phyloP scores from a whole-genome alignment of 2,888 invertebrate genomes.

The Stictocephala bisonia region DNA sequence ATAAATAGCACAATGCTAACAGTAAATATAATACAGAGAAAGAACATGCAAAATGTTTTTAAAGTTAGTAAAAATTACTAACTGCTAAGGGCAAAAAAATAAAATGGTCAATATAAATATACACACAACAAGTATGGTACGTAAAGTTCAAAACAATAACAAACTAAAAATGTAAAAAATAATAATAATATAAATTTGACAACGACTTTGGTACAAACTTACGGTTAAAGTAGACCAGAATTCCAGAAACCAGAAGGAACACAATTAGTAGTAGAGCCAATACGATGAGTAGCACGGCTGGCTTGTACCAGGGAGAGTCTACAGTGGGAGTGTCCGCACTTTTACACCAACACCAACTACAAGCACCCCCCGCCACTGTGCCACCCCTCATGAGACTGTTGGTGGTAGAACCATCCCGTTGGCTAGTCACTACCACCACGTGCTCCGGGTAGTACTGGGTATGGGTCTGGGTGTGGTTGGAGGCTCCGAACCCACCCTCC shows the following conservation, averaged over 20 bases:
- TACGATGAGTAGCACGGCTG: constrained; percentile 69
- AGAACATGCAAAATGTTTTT: no score
- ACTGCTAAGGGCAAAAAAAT: no score
- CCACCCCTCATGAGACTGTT: constrained; percentile 61
- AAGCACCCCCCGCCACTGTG: constrained; percentile 59
- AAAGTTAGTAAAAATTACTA: no score
- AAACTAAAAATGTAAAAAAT: no score
- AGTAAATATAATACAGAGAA: no score
- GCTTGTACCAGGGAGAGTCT: constrained; percentile 67
- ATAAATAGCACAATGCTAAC: no score
- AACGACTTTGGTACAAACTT: no score
- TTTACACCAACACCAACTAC: constrained; percentile 50
- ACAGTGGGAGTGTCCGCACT: constrained; percentile 56
- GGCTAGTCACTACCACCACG: constrained; percentile 50
- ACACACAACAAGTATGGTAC: no score
- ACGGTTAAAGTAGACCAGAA: constrained; percentile 73
- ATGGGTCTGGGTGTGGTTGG: constrained; percentile 17
- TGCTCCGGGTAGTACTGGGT: constrained; percentile 48
- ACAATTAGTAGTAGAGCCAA: constrained; percentile 70
- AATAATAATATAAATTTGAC: no score
- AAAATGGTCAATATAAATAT: no score
- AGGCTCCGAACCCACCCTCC: constrained; percentile 66
- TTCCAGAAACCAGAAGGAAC: constrained; percentile 71
- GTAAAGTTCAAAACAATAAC: no score
- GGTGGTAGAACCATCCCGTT: constrained; percentile 49